These are phyloP conservation scores for Oryzias dopingdopingensis DNA, from an alignment of 2,797 vertebrate genomes.

Conservation along the genomic window DNA sequence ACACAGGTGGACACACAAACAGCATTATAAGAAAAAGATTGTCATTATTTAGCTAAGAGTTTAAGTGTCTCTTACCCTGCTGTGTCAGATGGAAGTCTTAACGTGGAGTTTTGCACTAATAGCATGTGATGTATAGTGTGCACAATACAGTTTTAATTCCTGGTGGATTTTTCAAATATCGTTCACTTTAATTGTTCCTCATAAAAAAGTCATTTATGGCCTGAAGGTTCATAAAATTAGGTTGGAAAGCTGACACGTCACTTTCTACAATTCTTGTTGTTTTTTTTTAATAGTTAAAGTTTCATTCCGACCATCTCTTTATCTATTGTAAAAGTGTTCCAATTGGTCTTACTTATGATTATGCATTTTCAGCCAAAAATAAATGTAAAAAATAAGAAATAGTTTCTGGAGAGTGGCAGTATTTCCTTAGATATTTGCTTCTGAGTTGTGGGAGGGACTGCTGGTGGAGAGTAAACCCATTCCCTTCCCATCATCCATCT, in stretches of 20 bases:
- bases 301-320: no score
- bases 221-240: constrained; percentile 19
- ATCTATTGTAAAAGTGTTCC: no score
- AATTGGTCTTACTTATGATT: no score
- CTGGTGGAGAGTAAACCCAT: no score
- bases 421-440: no score
- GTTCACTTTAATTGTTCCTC: constrained; percentile 30
- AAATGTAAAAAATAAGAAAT: no score
- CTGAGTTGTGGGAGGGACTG: no score
- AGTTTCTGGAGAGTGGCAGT: no score
- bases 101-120: constrained; percentile 27
- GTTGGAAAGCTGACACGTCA: constrained; percentile 16
- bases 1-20: constrained; percentile 32
- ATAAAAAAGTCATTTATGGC: constrained; percentile 34
- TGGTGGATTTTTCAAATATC: constrained; percentile 35
- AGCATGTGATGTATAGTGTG: constrained; percentile 38
- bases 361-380: no score
- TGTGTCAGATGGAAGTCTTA: constrained; percentile 33
- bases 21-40: constrained; percentile 40
- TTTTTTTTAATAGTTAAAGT: no score
- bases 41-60: constrained; percentile 48
- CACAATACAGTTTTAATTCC: constrained; percentile 27
- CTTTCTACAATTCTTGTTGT: neutral
- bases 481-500: no score
- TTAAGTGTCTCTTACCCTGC: constrained; percentile 41